Evolutionary conservation across 2,113 vertebrate species (phyloP).

Genomic region (Xenopus laevis): DNA sequence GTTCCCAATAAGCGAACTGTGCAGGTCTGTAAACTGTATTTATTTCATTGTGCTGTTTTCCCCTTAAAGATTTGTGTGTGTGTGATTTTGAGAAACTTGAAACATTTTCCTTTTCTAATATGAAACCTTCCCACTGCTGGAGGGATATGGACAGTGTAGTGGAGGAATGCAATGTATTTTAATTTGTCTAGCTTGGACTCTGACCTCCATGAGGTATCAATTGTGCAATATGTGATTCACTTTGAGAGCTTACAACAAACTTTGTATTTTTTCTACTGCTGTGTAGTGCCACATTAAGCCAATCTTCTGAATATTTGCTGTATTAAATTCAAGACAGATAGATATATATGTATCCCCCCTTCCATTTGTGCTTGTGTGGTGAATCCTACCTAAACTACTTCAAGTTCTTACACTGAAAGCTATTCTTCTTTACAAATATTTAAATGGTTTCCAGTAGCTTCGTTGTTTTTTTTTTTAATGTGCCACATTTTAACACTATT

Average conservation of each 20-base stretch:
- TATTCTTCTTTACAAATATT: conserved; percentile 58
- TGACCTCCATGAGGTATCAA: conserved; percentile 85
- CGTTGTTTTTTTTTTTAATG: conserved; percentile 39
- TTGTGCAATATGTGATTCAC: conserved; percentile 82
- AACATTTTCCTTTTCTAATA: conserved; percentile 49
- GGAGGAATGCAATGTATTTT: conserved; percentile 15
- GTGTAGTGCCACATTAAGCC: conserved; percentile 68
- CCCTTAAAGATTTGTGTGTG: conserved; percentile 33
- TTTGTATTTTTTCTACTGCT: conserved; percentile 68
- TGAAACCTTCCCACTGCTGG: conserved; percentile 54
- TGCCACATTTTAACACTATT: conserved; percentile 64
- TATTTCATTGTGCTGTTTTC: conserved; percentile 61
- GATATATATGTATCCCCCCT: too few species aligned
- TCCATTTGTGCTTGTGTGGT: conserved; percentile 43
- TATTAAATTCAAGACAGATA: conserved; percentile 46
- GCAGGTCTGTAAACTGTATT: conserved; percentile 63
- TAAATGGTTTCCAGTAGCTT: conserved; percentile 51
- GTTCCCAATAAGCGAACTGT: conserved; percentile 52
- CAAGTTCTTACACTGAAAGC: conserved; percentile 75
- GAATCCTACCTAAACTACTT: conserved; percentile 66
- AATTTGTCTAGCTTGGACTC: conserved; percentile 59
- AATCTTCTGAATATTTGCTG: conserved; percentile 60
- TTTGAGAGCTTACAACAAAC: conserved; percentile 78
- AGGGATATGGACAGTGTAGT: conserved; percentile 49
- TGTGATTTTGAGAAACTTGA: conserved; percentile 12